phyloP scores from a whole-genome alignment of 2,113 vertebrate genomes.

The Dunckerocampus dactyliophorus region DNA sequence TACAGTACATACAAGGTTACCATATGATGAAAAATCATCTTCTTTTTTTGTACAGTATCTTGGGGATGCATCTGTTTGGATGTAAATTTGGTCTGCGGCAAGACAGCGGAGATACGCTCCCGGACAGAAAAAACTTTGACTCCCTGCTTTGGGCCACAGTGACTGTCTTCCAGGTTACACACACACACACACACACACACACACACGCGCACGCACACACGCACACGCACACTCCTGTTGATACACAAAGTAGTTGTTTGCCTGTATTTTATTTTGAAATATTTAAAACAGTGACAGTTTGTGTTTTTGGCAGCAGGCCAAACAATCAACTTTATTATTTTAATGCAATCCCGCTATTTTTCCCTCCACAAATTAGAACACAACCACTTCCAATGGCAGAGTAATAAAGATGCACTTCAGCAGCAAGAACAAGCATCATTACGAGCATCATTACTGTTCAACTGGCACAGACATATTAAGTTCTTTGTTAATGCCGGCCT shows the following conservation, averaged over 20 bases:
- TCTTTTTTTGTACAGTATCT: conserved; percentile 77
- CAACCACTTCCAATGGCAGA: conserved; percentile 26
- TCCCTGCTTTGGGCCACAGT: conserved; percentile 97
- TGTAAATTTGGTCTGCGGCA: conserved; percentile 91
- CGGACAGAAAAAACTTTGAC: conserved; percentile 96
- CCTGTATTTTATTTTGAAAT: conserved; percentile 5
- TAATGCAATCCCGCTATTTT: conserved; percentile 36
- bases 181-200: conserved; percentile 8
- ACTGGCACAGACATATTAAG: conserved; percentile 29
- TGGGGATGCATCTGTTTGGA: conserved; percentile 96
- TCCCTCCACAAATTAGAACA: conserved; percentile 8
- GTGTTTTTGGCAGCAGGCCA: conserved; percentile 4
- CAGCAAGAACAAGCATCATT: conserved; percentile 1
- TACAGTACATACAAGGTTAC: conserved; percentile 7
- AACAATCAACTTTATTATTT: conserved; percentile 31
- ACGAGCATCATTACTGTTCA: conserved; percentile 42
- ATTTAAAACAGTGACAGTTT: conserved; percentile 29
- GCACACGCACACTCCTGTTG: background rate
- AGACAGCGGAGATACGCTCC: conserved; percentile 88
- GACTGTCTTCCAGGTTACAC: conserved; percentile 92
- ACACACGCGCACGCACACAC: background rate
- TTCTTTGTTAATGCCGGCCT: background rate
- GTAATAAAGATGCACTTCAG: conserved; percentile 31
- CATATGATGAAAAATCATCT: conserved; percentile 23
- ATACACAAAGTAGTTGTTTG: background rate